Base-by-base conservation (phyloP, 2,113 vertebrate genomes). In the Excalfactoria chinensis region DNA sequence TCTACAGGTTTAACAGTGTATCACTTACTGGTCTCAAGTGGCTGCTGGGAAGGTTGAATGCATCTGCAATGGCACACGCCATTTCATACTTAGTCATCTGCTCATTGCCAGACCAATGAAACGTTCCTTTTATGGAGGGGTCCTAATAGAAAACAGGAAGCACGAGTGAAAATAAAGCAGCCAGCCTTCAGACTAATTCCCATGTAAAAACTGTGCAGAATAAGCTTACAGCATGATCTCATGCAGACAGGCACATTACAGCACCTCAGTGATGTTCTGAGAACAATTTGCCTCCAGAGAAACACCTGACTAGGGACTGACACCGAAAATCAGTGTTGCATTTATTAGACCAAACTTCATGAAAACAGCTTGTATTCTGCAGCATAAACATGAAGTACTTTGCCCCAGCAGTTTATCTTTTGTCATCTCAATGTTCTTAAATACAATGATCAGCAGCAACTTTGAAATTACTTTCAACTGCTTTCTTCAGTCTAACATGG, bases 1-100 rank as follows among this genome's bases (percentile, higher is more conserved):
- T 74, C 59, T 28, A 2, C 19, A 60, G 30, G 15, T 23, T 1
- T 2, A 74, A 68, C 35, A 67, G 2, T 32, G 74, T 15, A 69
- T 34, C 51, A 97, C 98, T 98, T 97, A 99, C 99, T 66, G 99
- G 98, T 88, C 99, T 98, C 62, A 99, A 94, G 90, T 99, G 99
- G 81, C 97, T 98, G 96, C 98, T 98, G 53, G 99, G 98, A 73
- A 99, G 98, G 93, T 98, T 99, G 97, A 99, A 99, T 62, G 98
- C 98, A 55, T 99, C 98, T 48, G 99, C 99, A 37, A 99, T 99
- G 9, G 98, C 98, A 73, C 99, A 98, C 0, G 98, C 98, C 95
- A 99, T 99, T 95, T 99, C 98, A 80, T 99, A 99, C 86, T 99
- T 99, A 6, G 99, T 99, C 99, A 99, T 99, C 96, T 99, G 98